These are phyloP conservation scores for Eristalis arbustorum DNA, from an alignment of 2,888 invertebrate species.

Conservation along the genomic window DNA sequence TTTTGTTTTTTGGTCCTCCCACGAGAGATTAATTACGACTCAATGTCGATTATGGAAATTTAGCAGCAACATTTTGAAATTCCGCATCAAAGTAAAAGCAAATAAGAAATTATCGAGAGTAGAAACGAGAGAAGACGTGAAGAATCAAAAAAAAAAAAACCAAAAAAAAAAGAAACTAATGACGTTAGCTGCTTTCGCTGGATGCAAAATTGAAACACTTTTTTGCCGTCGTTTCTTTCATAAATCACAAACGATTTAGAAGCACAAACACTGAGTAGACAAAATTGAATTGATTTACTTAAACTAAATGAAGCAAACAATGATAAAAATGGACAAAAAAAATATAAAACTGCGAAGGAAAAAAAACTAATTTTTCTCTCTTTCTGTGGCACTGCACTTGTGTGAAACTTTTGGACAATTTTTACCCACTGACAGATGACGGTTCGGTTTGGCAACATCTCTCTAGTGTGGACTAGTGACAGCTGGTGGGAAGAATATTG, in stretches of 20 bases:
- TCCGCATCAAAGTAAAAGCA: conserved; percentile 18
- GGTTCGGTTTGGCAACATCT: conserved; percentile 54
- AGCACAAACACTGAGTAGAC: conserved; percentile 3
- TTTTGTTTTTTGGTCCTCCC: conserved; percentile 14
- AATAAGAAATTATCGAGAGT: conserved; percentile 42
- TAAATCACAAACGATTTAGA: conserved; percentile 5
- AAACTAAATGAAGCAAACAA: conserved; percentile 50
- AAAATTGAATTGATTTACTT: conserved; percentile 9
- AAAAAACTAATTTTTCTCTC: conserved; percentile 41
- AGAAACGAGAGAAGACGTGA: conserved; percentile 39
- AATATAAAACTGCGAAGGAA: conserved; percentile 55
- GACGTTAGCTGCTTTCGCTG: conserved; percentile 68
- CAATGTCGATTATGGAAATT: conserved; percentile 18
- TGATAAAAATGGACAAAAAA: conserved; percentile 45
- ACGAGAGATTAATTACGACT: conserved; percentile 16
- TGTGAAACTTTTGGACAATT: conserved; percentile 59
- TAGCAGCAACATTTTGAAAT: conserved; percentile 14
- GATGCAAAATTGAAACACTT: conserved; percentile 37
- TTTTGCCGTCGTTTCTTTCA: background rate
- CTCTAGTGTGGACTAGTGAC: background rate
- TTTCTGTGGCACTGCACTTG: conserved; percentile 55
- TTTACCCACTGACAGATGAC: conserved; percentile 63
- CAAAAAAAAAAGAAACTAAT: conserved; percentile 53
- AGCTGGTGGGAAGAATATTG: background rate
- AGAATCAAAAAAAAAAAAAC: background rate